A percentile compares a stretch with the other conserved stretches of the same genome.
Conservation (phyloP, 2,113 vertebrate genomes). For the Paedocypris sp. region DNA sequence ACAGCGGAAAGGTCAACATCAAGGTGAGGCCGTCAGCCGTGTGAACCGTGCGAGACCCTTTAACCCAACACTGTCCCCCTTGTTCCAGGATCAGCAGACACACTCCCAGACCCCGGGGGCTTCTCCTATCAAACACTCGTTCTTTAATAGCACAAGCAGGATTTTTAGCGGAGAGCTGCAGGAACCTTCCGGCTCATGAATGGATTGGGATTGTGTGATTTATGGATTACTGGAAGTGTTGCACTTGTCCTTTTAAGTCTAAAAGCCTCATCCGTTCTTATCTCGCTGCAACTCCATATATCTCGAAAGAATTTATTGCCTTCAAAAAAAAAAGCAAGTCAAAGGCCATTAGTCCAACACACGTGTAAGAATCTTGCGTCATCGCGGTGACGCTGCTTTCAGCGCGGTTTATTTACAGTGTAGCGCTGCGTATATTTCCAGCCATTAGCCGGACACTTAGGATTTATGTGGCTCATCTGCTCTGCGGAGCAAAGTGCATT, state of each 20-base stretch:
- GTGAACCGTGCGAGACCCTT: constrained; percentile 11
- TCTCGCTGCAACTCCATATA: not conserved
- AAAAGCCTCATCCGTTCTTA: not conserved
- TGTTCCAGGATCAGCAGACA: not conserved
- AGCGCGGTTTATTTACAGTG: not conserved
- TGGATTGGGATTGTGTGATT: too few relatives aligned
- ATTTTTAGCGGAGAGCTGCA: too few relatives aligned
- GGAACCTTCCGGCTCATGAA: too few relatives aligned
- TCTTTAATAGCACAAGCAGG: constrained; percentile 7
- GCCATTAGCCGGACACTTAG: not conserved
- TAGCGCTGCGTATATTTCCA: not conserved
- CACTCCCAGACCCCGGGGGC: not conserved
- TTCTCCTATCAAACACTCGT: constrained; percentile 3
- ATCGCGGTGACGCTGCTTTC: not conserved
- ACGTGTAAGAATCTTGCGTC: not conserved
- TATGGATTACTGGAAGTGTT: too few relatives aligned
- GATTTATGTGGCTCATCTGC: not conserved
- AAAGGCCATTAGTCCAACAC: too few relatives aligned
- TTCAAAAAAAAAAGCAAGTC: not conserved
- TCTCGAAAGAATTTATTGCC: not conserved
- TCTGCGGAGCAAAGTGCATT: not conserved
- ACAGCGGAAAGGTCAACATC: not conserved
- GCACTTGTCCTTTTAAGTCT: too few relatives aligned
- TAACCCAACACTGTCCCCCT: not conserved
- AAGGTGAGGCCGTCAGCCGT: not conserved